Evolutionary conservation across 64 coral and sea anemone genomes (phyloP).

Genomic region (Montipora capricornis): DNA sequence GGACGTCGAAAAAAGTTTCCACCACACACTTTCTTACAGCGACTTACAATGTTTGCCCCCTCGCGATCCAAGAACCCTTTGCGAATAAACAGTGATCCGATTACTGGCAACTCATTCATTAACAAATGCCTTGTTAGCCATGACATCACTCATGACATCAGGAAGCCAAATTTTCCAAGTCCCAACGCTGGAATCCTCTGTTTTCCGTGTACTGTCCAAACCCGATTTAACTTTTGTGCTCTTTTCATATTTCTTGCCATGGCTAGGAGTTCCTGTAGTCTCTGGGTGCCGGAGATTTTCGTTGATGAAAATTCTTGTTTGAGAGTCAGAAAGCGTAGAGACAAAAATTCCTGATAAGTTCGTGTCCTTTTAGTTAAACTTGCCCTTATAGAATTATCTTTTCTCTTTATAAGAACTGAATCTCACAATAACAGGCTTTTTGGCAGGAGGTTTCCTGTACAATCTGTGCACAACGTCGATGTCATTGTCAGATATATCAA

Average conservation of each 20-base stretch:
- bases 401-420: neutral
- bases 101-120: too few species aligned
- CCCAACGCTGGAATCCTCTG: neutral
- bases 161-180: too few species aligned
- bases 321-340: too few species aligned
- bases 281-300: too few species aligned
- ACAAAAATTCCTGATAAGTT: neutral
- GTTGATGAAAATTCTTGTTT: too few species aligned
- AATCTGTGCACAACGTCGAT: constrained; percentile 7
- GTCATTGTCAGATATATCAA: neutral
- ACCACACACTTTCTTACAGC: too few species aligned
- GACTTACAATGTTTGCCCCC: too few species aligned
- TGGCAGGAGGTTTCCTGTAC: neutral
- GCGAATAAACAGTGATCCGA: too few species aligned
- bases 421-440: neutral
- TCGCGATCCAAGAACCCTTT: too few species aligned
- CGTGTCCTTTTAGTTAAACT: neutral
- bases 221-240: neutral
- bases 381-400: constrained; percentile 11
- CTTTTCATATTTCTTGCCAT: constrained; percentile 2
- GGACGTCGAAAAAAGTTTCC: too few species aligned
- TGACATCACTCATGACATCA: too few species aligned
- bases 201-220: constrained; percentile 13
- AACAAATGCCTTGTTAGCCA: too few species aligned
- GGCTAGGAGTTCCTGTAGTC: neutral